Conservation (phyloP, 2,797 vertebrate species). For the Melanogrammus aeglefinus region DNA sequence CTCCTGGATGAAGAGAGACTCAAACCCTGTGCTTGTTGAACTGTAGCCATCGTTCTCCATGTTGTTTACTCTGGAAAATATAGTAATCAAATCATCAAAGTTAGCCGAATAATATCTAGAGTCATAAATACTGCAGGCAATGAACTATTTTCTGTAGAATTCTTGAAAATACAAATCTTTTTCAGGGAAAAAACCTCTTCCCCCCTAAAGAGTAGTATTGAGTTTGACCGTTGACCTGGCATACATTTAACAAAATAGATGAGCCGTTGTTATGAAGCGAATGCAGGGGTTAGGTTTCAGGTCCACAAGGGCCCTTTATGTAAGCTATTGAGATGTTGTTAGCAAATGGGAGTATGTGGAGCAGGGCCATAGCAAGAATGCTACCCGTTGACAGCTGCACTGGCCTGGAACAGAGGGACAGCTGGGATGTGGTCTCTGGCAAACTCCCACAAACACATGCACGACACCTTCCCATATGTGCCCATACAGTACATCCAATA, state of each 20-base stretch:
- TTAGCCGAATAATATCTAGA: neutral
- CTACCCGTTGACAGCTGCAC: conserved; percentile 58
- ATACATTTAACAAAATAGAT: neutral
- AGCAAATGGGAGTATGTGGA: conserved; percentile 31
- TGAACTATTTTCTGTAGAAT: neutral
- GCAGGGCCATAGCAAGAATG: conserved; percentile 23
- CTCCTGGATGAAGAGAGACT: conserved; percentile 67
- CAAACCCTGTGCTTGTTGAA: conserved; percentile 30
- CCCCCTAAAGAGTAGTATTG: neutral
- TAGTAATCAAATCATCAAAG: neutral
- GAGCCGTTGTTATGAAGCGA: neutral
- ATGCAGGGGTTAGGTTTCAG: conserved; percentile 7
- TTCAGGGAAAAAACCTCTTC: neutral
- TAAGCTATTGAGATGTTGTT: conserved; percentile 36
- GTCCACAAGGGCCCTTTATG: conserved; percentile 13
- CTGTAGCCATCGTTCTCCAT: conserved; percentile 59
- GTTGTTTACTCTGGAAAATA: conserved; percentile 11
- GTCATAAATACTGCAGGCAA: neutral
- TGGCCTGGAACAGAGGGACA: conserved; percentile 35
- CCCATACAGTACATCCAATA: neutral
- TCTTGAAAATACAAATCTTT: neutral
- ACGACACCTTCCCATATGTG: conserved; percentile 11
- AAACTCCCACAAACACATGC: conserved; percentile 33
- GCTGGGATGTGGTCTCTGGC: conserved; percentile 39
- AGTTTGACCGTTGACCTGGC: neutral